Evolutionary conservation across 2,797 vertebrate genomes (phyloP).

Genomic region (Acropternis orthonyx): DNA sequence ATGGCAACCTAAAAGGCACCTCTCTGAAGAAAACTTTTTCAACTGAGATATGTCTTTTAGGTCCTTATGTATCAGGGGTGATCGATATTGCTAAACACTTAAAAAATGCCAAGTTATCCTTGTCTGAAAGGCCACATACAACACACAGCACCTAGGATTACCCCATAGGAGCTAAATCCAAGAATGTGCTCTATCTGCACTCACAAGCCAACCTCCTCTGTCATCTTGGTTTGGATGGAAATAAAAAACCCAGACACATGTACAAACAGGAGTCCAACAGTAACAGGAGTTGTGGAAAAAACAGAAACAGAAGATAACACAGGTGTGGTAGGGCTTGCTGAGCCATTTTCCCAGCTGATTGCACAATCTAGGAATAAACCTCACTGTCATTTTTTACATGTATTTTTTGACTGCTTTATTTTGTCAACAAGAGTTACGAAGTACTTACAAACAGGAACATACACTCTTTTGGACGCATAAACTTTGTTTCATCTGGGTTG

Average conservation of each 20-base stretch:
- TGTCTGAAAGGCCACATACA: neutral
- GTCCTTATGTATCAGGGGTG: neutral
- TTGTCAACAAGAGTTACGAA: neutral
- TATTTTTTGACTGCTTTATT: neutral
- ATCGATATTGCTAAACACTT: neutral
- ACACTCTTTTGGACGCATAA: neutral
- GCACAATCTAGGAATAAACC: neutral
- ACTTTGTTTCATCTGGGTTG: neutral
- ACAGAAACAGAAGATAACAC: neutral
- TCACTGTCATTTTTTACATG: neutral
- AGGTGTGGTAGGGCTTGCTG: neutral
- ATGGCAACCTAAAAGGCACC: neutral
- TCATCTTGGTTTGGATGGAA: neutral
- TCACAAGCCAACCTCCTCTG: neutral
- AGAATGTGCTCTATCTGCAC: neutral
- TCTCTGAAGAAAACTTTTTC: neutral
- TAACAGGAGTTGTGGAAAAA: neutral
- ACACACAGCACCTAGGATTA: neutral
- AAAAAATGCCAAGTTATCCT: neutral
- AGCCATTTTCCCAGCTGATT: neutral
- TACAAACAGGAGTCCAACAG: neutral
- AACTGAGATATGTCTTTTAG: neutral
- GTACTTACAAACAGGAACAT: neutral
- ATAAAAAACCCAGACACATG: fast-evolving
- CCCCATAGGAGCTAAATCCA: neutral